Evolutionary conservation across 2,797 vertebrate species (phyloP).

Genomic region (Diplodus sargus): DNA sequence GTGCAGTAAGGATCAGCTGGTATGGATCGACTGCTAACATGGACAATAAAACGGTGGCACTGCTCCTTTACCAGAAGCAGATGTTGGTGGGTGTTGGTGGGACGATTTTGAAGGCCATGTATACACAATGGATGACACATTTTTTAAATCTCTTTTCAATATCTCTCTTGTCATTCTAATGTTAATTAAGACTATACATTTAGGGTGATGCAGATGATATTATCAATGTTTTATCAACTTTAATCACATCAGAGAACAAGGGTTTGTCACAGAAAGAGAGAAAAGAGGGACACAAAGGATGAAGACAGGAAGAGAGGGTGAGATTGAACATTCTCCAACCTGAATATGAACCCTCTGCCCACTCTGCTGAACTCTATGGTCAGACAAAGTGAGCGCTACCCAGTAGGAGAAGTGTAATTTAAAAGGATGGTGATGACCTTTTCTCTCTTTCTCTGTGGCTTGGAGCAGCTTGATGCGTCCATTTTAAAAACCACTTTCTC

Average conservation of each 20-base stretch:
- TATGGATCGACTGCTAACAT: too few species aligned
- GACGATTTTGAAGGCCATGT: too few species aligned
- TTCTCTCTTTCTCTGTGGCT: constrained; percentile 55
- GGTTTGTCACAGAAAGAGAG: constrained; percentile 3
- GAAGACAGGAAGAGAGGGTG: constrained; percentile 3
- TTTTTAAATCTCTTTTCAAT: too few species aligned
- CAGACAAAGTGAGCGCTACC: constrained; percentile 60
- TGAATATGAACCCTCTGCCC: constrained; percentile 42
- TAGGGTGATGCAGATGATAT: not conserved
- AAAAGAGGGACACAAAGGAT: not conserved
- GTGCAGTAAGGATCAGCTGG: too few species aligned
- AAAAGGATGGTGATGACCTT: constrained; percentile 70
- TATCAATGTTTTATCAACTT: constrained; percentile 1
- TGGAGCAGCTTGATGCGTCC: constrained; percentile 58
- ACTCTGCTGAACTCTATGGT: constrained; percentile 58
- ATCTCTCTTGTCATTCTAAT: not conserved
- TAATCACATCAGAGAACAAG: constrained; percentile 20
- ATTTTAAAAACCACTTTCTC: constrained; percentile 60
- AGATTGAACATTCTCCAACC: constrained; percentile 34
- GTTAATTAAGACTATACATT: not conserved
- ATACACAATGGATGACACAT: too few species aligned
- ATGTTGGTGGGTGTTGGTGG: too few species aligned
- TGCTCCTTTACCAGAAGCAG: too few species aligned
- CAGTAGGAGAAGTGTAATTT: constrained; percentile 69
- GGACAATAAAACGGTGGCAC: too few species aligned